Evolutionary conservation across 2,888 invertebrate genomes (phyloP).

Genomic region (Leptogaster cylindrica): DNA sequence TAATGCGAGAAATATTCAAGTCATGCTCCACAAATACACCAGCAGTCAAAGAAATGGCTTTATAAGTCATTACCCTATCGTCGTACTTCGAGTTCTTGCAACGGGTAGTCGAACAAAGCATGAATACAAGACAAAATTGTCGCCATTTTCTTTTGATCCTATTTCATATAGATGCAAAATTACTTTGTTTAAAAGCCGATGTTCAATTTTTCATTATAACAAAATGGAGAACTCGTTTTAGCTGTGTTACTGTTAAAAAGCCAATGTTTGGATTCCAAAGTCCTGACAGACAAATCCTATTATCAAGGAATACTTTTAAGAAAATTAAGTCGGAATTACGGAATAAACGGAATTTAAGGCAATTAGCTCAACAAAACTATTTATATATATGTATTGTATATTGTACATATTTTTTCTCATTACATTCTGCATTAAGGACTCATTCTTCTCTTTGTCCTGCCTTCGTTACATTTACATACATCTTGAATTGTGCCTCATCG

Average conservation of each 20-base stretch:
- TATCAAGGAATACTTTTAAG: conserved; percentile 43
- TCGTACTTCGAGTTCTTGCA: too few species aligned
- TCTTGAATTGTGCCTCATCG: conserved; percentile 9
- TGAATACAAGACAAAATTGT: too few species aligned
- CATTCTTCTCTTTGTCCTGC: conserved; percentile 21
- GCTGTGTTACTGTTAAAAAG: not conserved
- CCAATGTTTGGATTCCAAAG: not conserved
- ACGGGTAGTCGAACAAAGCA: too few species aligned
- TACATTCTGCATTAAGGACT: conserved; percentile 31
- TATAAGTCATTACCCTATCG: too few species aligned
- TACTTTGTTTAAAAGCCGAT: conserved; percentile 10
- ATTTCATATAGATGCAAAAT: conserved; percentile 5
- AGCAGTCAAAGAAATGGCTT: too few species aligned
- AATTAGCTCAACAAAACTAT: conserved; percentile 45
- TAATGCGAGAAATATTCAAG: too few species aligned
- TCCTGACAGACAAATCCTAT: conserved; percentile 28
- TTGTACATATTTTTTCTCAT: conserved; percentile 40
- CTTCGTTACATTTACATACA: conserved; percentile 32
- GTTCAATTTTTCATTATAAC: conserved; percentile 4
- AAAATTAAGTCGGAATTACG: conserved; percentile 44
- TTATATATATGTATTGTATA: too few species aligned
- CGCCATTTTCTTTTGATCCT: conserved; percentile 11
- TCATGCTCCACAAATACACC: too few species aligned
- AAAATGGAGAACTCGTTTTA: too few species aligned
- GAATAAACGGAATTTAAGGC: conserved; percentile 42